Base-by-base conservation (phyloP, 2,888 invertebrate genomes). In the Therioaphis trifolii region DNA sequence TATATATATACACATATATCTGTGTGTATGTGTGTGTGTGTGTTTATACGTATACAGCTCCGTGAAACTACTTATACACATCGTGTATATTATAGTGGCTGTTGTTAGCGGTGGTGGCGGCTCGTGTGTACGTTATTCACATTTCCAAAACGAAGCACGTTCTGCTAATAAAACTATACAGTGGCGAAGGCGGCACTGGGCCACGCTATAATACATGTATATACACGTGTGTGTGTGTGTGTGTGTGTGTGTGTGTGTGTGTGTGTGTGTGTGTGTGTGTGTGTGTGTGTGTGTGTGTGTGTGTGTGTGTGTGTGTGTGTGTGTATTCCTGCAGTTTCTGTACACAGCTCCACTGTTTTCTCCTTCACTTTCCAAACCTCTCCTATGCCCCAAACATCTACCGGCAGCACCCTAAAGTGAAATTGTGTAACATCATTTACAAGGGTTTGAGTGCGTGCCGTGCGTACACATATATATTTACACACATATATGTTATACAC, bases 151-250 rank as follows among this genome's bases (percentile, higher is more conserved):
- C 63, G 66, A 49, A 21, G 29, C 77, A 66, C 77, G 77, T 77
- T 49, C 77, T 27, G 35, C 63, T 66, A 77, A 77, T 77, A 77
- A 77, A 77, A 66, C 77, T 76, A 75, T 58, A 58, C 40, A 40
- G 58, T n/a, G 27, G 58, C 58, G 40, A 58, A 40, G 58, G 75
- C 75, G 75, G 75, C 4, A 18, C 43, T 55, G 18, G 52, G 24
- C 35, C 24, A 21, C 21, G 40, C n/a, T 5, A 14, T 14, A 68
- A n/a, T 7, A 55, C 55, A 55, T n/a, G n/a, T 1, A n/a, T 9
- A 49, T 1, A 12, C 15, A 49, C 49, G 15, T 15, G 9, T 9
- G n/a, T 9, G 55, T n/a, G 55, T 0, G 18, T 12, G 18, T 4
- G 18, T 18, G 2, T 12, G n/a, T 68, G 68, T n/a, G 40, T 40